Evolutionary conservation across 2,888 invertebrate species (phyloP).

Genomic region (Caenorhabditis panamensis): DNA sequence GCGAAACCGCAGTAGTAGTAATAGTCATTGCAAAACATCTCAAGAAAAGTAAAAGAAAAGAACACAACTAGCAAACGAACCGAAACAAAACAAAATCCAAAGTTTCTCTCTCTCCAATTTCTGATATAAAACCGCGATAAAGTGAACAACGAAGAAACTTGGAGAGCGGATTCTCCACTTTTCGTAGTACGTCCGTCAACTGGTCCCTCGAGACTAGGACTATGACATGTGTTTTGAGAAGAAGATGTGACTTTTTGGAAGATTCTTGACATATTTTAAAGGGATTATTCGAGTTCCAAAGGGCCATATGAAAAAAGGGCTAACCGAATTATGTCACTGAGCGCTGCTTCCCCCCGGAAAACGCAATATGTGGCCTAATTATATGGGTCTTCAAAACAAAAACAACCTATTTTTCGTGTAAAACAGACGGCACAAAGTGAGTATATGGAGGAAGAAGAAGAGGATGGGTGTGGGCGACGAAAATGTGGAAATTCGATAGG

Average conservation of each 20-base stretch:
- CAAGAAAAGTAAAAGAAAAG: too few species aligned
- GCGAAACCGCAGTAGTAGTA: too few species aligned
- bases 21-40: too few species aligned
- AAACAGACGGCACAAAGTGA: not conserved
- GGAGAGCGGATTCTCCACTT: not conserved
- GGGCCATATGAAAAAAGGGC: not conserved
- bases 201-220: slow-evolving; percentile 31
- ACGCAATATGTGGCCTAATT: slow-evolving; percentile 26
- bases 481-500: slow-evolving; percentile 29
- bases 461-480: slow-evolving; percentile 1
- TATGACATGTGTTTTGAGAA: slow-evolving; percentile 29
- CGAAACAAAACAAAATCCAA: not conserved
- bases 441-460: not conserved
- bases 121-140: slow-evolving; percentile 53
- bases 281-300: not conserved
- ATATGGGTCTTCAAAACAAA: slow-evolving; percentile 29
- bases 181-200: slow-evolving; percentile 47
- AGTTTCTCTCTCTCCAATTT: slow-evolving; percentile 1
- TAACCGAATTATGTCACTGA: slow-evolving; percentile 32
- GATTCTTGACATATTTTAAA: not conserved
- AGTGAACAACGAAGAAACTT: slow-evolving; percentile 28
- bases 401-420: slow-evolving; percentile 16
- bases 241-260: slow-evolving; percentile 28
- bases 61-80: not conserved
- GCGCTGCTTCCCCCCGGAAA: slow-evolving; percentile 2